Conservation (phyloP, 2,113 vertebrate species). For the Pandion haliaetus region DNA sequence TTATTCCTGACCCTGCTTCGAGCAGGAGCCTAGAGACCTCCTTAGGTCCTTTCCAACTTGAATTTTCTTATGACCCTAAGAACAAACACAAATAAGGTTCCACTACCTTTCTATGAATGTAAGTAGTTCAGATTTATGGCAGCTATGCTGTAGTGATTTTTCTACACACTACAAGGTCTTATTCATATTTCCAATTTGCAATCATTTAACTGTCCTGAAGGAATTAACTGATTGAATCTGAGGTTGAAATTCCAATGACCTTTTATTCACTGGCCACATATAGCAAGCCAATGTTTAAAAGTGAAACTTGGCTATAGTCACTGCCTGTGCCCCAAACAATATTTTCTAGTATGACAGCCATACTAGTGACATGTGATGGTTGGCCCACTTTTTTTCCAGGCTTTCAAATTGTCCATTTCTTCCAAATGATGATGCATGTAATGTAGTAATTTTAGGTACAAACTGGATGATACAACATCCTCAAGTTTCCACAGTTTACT, state of each 20-base stretch:
- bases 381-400: background rate
- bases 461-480: background rate
- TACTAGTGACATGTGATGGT: background rate
- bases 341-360: background rate
- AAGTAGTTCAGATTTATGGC: background rate
- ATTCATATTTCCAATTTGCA: background rate
- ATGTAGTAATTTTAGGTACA: background rate
- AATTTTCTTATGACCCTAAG: background rate
- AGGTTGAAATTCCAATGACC: background rate
- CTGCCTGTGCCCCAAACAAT: background rate
- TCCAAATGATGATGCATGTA: background rate
- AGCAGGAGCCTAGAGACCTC: background rate
- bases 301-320: background rate
- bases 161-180: background rate
- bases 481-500: background rate
- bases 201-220: background rate
- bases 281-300: background rate
- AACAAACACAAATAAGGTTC: background rate
- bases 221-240: background rate
- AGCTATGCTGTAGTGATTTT: background rate
- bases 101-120: background rate
- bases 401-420: background rate
- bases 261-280: background rate
- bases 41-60: background rate
- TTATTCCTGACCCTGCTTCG: background rate